phyloP scores from a whole-genome alignment of 2,888 invertebrate genomes.

The Venustoraphidia nigricollis region DNA sequence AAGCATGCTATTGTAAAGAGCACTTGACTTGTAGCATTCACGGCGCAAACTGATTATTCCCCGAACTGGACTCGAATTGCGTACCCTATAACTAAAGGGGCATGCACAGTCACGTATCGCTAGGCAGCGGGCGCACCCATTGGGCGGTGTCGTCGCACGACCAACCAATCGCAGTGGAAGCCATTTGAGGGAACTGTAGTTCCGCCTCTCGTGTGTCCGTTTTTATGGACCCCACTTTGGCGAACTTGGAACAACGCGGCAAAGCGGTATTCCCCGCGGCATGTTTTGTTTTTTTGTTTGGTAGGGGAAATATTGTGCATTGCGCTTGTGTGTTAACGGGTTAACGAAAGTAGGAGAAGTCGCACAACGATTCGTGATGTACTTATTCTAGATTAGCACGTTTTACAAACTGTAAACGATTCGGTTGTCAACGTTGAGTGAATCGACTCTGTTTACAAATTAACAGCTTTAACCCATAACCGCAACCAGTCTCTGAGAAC shows the following conservation, averaged over 20 bases:
- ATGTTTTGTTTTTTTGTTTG: too few species aligned
- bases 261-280: too few species aligned
- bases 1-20: constrained; percentile 11
- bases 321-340: too few species aligned
- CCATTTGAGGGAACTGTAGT: constrained; percentile 19
- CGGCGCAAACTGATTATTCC: constrained; percentile 27
- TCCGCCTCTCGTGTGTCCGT: constrained; percentile 1
- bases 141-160: constrained; percentile 7
- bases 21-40: constrained; percentile 26
- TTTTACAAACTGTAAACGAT: too few species aligned
- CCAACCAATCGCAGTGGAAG: constrained; percentile 20
- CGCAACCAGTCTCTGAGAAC: too few species aligned
- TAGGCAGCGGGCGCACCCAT: not conserved
- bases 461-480: too few species aligned
- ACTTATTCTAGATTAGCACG: too few species aligned
- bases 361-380: too few species aligned
- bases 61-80: constrained; percentile 21
- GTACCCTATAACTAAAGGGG: constrained; percentile 5
- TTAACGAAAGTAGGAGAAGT: too few species aligned
- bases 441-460: too few species aligned
- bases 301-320: too few species aligned
- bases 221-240: not conserved
- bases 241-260: not conserved
- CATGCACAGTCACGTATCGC: not conserved
- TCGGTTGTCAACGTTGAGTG: too few species aligned